These are phyloP conservation scores for Hippocampus zosterae DNA, from an alignment of 2,113 vertebrate species.

Conservation along the genomic window DNA sequence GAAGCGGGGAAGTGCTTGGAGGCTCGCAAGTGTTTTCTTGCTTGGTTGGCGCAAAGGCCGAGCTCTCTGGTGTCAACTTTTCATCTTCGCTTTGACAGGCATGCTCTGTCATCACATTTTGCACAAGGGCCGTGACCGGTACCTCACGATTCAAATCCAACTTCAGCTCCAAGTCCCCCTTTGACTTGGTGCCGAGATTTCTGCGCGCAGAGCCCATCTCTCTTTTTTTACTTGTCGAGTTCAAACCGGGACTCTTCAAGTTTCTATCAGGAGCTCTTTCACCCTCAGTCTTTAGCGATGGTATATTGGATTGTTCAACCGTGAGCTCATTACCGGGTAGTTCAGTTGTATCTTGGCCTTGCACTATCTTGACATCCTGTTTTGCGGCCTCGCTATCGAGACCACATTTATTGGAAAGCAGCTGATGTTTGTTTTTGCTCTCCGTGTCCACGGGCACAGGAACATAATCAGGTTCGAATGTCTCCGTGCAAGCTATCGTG, in stretches of 20 bases:
- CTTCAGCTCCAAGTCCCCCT: constrained; percentile 20
- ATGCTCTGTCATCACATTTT: not conserved
- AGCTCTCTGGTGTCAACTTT: not conserved
- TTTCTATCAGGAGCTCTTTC: constrained; percentile 12
- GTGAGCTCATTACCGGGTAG: not conserved
- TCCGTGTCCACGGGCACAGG: not conserved
- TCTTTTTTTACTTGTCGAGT: constrained; percentile 29
- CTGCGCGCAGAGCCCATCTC: constrained; percentile 59
- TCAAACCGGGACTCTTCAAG: constrained; percentile 17
- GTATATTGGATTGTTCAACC: not conserved
- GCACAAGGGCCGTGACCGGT: constrained; percentile 1
- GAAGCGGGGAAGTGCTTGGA: not conserved
- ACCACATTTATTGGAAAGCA: not conserved
- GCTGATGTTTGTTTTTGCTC: not conserved
- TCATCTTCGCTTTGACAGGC: constrained; percentile 7
- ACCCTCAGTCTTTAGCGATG: constrained; percentile 1
- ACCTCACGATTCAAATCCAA: constrained; percentile 14
- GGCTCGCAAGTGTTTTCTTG: constrained; percentile 7
- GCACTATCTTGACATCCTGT: not conserved
- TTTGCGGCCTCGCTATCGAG: not conserved
- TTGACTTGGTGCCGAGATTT: constrained; percentile 21
- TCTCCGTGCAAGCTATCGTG: not conserved
- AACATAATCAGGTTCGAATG: constrained; percentile 7
- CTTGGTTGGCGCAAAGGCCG: not conserved
- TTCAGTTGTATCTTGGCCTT: constrained; percentile 1